Evolutionary conservation across 2,888 invertebrate genomes (phyloP).

Genomic region (Lithodes maja): DNA sequence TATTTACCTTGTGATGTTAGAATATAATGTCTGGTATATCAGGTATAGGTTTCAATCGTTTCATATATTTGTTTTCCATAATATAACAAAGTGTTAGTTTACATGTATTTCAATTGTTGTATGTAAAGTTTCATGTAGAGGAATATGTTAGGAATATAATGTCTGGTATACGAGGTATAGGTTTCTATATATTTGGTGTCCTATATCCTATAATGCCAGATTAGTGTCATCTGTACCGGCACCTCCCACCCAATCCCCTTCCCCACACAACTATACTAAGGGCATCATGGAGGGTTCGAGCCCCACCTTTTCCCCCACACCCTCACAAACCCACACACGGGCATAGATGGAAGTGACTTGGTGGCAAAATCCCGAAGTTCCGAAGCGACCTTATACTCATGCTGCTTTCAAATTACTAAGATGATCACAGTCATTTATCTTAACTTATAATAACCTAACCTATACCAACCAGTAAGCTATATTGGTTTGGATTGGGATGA

Average conservation of each 20-base stretch:
- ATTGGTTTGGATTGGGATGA: neutral
- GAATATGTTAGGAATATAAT: neutral
- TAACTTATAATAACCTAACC: neutral
- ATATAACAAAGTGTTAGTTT: neutral
- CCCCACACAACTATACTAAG: constrained; percentile 32
- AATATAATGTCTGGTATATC: neutral
- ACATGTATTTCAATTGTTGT: neutral
- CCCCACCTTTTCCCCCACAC: neutral
- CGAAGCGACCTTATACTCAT: too few species aligned
- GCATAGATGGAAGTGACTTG: neutral
- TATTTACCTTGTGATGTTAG: neutral
- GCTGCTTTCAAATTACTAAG: too few species aligned
- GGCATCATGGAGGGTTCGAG: neutral
- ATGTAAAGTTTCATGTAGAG: neutral
- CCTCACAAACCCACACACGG: neutral
- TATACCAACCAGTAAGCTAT: neutral
- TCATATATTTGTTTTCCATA: neutral
- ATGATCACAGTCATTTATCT: too few species aligned
- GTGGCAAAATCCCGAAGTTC: neutral
- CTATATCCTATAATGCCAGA: neutral
- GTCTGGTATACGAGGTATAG: neutral
- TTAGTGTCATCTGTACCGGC: neutral
- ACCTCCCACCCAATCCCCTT: neutral
- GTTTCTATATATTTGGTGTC: neutral
- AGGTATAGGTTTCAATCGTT: neutral